phyloP scores from a whole-genome alignment of 2,113 vertebrate species.

The Odontesthes bonariensis region DNA sequence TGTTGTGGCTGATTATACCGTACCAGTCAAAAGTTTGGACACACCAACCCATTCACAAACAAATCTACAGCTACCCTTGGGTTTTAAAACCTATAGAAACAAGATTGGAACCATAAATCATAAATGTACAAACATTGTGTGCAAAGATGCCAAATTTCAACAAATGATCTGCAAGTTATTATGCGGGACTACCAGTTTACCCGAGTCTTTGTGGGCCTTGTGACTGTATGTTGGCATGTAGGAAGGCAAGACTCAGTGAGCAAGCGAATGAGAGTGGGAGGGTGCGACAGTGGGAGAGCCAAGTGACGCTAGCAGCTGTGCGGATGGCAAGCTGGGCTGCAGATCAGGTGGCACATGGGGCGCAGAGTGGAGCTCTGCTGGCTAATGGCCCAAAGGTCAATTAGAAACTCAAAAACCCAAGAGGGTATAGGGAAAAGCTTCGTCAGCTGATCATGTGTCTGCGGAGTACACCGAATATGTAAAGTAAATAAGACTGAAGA shows the following conservation, averaged over 20 bases:
- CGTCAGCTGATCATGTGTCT: constrained; percentile 49
- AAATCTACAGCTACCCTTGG: background rate
- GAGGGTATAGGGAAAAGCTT: constrained; percentile 32
- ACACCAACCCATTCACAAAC: too few relatives aligned
- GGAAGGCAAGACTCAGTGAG: constrained; percentile 27
- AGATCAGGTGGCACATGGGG: constrained; percentile 71
- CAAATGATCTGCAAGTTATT: background rate
- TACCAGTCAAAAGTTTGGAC: too few relatives aligned
- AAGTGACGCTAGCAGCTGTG: constrained; percentile 77
- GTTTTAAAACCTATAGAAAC: background rate
- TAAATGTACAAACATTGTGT: background rate
- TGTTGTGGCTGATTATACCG: too few relatives aligned
- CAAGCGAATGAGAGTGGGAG: constrained; percentile 31
- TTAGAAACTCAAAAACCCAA: constrained; percentile 29
- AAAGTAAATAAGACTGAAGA: constrained; percentile 9
- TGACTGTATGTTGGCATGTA: constrained; percentile 26
- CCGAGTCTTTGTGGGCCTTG: background rate
- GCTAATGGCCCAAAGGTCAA: constrained; percentile 38
- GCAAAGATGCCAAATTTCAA: background rate
- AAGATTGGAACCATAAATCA: background rate
- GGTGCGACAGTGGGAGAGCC: constrained; percentile 33
- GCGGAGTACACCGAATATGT: constrained; percentile 38
- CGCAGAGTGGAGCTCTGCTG: constrained; percentile 30
- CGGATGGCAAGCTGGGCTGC: constrained; percentile 36
- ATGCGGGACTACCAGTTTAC: background rate